phyloP scores from a whole-genome alignment of 92 coral and sea anemone genomes.

The Paramuricea clavata region DNA sequence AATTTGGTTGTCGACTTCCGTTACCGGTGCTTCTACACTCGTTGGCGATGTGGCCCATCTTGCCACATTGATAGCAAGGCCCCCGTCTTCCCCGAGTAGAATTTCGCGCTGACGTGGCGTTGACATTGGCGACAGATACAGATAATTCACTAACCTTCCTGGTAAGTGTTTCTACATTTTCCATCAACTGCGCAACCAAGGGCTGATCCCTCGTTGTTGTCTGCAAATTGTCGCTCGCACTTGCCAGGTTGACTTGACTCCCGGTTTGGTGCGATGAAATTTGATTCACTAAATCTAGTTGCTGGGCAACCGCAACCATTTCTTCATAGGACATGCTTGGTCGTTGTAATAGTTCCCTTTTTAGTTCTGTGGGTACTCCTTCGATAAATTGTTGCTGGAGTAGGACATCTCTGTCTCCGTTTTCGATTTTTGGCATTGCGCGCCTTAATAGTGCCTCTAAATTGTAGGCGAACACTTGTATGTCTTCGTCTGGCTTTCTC shows the following conservation, averaged over 20 bases:
- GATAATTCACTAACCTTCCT: background rate
- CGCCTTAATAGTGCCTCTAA: background rate
- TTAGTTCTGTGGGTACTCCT: background rate
- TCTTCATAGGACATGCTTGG: background rate
- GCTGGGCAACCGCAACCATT: background rate
- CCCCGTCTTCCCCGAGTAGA: background rate
- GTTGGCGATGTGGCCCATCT: background rate
- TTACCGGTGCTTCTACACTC: background rate
- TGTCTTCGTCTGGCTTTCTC: background rate
- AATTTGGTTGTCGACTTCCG: background rate
- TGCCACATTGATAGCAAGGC: constrained; percentile 17
- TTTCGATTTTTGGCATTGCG: constrained; percentile 4
- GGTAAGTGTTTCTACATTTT: background rate
- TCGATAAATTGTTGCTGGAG: background rate
- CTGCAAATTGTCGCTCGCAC: background rate
- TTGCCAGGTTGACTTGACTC: background rate
- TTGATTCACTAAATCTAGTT: background rate
- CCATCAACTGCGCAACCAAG: constrained; percentile 19
- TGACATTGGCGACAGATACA: background rate
- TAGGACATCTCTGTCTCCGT: background rate
- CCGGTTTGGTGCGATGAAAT: background rate
- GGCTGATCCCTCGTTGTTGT: background rate
- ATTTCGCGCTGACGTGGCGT: background rate
- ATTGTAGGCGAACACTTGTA: background rate
- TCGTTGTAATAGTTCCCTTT: constrained; percentile 1